Evolutionary conservation across 2,113 vertebrate species (phyloP).

Genomic region (Aegithalos caudatus): DNA sequence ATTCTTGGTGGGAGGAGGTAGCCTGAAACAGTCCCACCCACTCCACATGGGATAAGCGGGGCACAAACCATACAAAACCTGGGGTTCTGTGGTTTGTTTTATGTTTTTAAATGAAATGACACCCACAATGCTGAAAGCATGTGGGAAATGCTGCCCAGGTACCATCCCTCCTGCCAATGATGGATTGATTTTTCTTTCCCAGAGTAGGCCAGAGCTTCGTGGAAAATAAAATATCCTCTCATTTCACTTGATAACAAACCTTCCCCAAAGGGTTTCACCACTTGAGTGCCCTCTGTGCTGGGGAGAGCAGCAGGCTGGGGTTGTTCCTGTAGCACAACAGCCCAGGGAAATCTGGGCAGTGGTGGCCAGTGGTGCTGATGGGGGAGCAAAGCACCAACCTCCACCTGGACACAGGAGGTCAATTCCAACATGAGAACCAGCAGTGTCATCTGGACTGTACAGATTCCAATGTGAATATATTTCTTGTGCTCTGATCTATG

Average conservation of each 20-base stretch:
- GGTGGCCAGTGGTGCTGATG: neutral
- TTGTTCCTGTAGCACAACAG: neutral
- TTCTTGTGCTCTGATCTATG: constrained; percentile 12
- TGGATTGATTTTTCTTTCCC: neutral
- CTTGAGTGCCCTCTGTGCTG: neutral
- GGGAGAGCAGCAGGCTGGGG: neutral
- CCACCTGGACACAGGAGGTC: neutral
- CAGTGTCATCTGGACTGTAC: neutral
- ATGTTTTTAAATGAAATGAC: neutral
- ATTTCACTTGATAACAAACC: neutral
- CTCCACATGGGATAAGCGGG: fast-evolving
- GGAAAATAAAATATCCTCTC: neutral
- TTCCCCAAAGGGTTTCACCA: neutral
- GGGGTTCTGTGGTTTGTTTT: neutral
- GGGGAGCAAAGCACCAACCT: neutral
- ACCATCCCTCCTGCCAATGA: neutral
- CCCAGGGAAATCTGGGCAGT: neutral
- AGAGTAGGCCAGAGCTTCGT: neutral
- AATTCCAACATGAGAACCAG: fast-evolving
- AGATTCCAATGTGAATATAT: constrained; percentile 12
- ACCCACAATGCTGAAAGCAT: neutral
- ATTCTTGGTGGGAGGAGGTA: neutral
- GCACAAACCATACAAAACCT: neutral
- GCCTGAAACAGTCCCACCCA: neutral
- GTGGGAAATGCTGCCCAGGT: neutral